Percentiles rank a stretch among this genome's conserved stretches.
phyloP scores from a whole-genome alignment of 2,797 vertebrate species.

The Gambelia wislizenii region DNA sequence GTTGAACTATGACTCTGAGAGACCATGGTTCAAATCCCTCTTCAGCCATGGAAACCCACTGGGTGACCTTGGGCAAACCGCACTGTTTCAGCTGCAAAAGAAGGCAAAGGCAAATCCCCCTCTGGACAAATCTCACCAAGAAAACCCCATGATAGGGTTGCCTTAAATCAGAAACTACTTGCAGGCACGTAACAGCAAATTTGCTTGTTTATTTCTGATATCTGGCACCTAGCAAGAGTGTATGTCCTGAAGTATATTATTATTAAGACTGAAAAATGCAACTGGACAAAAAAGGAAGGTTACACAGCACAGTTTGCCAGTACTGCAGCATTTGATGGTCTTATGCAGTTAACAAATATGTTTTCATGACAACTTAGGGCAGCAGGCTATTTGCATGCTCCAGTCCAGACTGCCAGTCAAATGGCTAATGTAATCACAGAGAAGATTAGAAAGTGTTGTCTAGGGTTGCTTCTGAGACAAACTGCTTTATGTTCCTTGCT shows the following conservation, averaged over 20 bases:
- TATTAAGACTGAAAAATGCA: not conserved
- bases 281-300: not conserved
- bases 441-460: not conserved
- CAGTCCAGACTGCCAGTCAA: not conserved
- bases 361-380: not conserved
- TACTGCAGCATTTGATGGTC: not conserved
- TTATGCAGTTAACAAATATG: not conserved
- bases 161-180: not conserved
- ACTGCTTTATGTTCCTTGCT: not conserved
- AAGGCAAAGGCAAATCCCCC: no score
- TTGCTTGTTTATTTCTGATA: not conserved
- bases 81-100: no score
- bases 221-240: not conserved
- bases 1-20: no score
- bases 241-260: not conserved
- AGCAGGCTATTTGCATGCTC: not conserved
- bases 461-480: not conserved
- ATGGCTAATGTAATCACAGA: not conserved
- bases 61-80: no score
- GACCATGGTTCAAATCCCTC: no score
- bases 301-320: not conserved
- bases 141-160: not conserved
- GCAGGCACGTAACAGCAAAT: not conserved
- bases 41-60: no score
- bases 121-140: no score